phyloP scores from a whole-genome alignment of 2,797 vertebrate genomes.

The Dendrocincla fuliginosa region DNA sequence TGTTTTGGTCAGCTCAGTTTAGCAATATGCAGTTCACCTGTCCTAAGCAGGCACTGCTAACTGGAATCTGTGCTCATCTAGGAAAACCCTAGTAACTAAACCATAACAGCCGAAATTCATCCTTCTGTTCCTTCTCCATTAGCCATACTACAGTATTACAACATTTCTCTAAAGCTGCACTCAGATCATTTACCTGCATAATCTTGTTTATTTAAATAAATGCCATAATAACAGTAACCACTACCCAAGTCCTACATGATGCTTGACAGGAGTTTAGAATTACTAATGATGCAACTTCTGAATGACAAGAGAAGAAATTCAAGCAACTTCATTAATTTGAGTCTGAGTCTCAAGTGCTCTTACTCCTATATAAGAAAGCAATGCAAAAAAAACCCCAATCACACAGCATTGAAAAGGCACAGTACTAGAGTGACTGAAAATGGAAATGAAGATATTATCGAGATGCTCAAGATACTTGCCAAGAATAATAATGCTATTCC shows the following conservation, averaged over 20 bases:
- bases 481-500: not conserved
- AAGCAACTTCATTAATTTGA: not conserved
- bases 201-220: not conserved
- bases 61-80: not conserved
- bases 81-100: not conserved
- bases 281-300: not conserved
- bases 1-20: not conserved
- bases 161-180: not conserved
- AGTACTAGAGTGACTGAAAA: not conserved
- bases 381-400: not conserved
- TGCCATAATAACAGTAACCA: not conserved
- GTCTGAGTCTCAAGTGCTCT: not conserved
- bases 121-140: not conserved
- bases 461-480: not conserved
- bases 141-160: not conserved
- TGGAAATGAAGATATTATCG: not conserved
- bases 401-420: not conserved
- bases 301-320: not conserved
- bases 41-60: not conserved
- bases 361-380: not conserved
- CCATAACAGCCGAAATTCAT: not conserved
- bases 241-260: not conserved
- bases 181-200: not conserved
- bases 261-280: not conserved
- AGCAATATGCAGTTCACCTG: not conserved